Evolutionary conservation across 2,888 invertebrate species (phyloP).

Genomic region (Leptothorax acervorum): DNA sequence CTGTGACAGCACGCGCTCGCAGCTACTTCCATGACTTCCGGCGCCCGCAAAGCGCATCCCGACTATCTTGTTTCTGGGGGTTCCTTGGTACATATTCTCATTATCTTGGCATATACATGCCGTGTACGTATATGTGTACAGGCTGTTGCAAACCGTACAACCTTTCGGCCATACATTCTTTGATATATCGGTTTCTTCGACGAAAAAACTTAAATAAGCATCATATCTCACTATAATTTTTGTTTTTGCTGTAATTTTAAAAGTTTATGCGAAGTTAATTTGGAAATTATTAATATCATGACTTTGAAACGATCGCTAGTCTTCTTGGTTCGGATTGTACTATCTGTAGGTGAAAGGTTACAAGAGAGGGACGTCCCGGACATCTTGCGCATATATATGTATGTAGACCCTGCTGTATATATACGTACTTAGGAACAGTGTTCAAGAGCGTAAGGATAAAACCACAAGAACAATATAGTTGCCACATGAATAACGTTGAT

Average conservation of each 20-base stretch:
- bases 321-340: slow-evolving; percentile 32
- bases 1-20: slow-evolving; percentile 64
- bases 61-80: slow-evolving; percentile 70
- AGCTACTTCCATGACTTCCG: slow-evolving; percentile 71
- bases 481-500: slow-evolving; percentile 75
- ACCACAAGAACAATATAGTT: slow-evolving; percentile 60
- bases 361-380: slow-evolving; percentile 20
- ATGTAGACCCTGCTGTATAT: neutral
- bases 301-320: slow-evolving; percentile 1
- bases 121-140: slow-evolving; percentile 43
- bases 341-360: slow-evolving; percentile 39
- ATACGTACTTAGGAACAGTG: slow-evolving; percentile 17
- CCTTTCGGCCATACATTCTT: neutral
- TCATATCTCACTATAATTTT: neutral
- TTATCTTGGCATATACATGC: slow-evolving; percentile 71
- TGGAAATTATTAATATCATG: neutral
- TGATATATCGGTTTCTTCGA: neutral
- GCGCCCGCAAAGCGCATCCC: slow-evolving; percentile 67
- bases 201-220: neutral
- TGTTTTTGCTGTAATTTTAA: neutral
- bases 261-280: neutral
- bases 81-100: slow-evolving; percentile 72
- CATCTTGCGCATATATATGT: neutral
- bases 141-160: slow-evolving; percentile 1
- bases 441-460: slow-evolving; percentile 58